Conservation (phyloP, 2,888 invertebrate genomes). For the Cheilosia impressa region DNA sequence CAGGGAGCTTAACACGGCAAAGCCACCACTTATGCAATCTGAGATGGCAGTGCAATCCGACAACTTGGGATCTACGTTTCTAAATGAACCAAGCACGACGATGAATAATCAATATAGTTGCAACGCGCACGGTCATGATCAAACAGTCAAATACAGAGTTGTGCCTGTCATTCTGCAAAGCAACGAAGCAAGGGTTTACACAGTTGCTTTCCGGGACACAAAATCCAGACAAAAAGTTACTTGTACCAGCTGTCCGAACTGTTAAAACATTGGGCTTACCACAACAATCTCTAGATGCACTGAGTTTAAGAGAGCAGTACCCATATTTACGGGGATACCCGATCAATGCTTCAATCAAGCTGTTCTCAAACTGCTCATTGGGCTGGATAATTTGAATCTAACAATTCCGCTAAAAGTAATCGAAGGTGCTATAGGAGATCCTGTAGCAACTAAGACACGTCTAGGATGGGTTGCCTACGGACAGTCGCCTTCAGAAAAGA, state of each 20-base stretch:
- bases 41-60: too few relatives aligned
- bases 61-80: too few relatives aligned
- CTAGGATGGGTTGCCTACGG: slow-evolving; percentile 48
- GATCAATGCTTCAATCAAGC: background rate
- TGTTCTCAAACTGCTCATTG: slow-evolving; percentile 8
- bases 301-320: too few relatives aligned
- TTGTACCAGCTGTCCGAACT: too few relatives aligned
- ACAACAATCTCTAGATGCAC: too few relatives aligned
- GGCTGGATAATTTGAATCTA: slow-evolving; percentile 15
- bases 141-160: slow-evolving; percentile 18
- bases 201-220: slow-evolving; percentile 52
- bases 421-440: slow-evolving; percentile 15
- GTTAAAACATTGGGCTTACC: too few relatives aligned
- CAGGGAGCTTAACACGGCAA: slow-evolving; percentile 2
- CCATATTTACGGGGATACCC: background rate
- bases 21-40: background rate
- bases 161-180: slow-evolving; percentile 45
- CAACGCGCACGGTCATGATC: background rate
- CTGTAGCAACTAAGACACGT: slow-evolving; percentile 40
- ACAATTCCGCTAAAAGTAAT: slow-evolving; percentile 5
- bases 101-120: background rate
- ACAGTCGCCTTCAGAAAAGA: background rate
- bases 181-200: background rate
- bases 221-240: too few relatives aligned
- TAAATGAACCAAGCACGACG: too few relatives aligned